phyloP scores from a whole-genome alignment of 2,888 invertebrate genomes.

The Idaea biselata region DNA sequence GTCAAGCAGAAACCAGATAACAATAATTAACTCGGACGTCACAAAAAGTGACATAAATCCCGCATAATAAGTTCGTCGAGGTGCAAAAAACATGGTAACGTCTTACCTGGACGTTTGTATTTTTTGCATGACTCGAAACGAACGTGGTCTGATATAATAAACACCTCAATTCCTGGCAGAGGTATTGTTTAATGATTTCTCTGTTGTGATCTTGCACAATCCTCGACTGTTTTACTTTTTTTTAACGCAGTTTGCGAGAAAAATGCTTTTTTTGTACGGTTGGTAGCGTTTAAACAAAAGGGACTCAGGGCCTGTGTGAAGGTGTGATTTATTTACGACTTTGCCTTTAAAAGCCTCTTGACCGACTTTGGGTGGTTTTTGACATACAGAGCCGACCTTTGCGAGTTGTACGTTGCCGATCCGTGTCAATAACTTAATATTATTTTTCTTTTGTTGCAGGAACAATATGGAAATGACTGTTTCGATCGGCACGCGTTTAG shows the following conservation, averaged over 20 bases:
- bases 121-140: constrained; percentile 68
- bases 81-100: constrained; percentile 64
- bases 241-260: constrained; percentile 57
- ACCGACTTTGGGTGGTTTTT: constrained; percentile 67
- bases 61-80: constrained; percentile 72
- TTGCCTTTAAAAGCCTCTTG: constrained; percentile 64
- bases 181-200: constrained; percentile 78
- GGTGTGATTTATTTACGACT: constrained; percentile 80
- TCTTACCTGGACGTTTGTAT: constrained; percentile 67
- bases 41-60: constrained; percentile 81
- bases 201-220: constrained; percentile 80
- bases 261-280: constrained; percentile 71
- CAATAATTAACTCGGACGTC: constrained; percentile 76
- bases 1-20: constrained; percentile 77
- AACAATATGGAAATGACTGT: constrained; percentile 64
- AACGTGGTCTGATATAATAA: constrained; percentile 73
- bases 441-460: constrained; percentile 71
- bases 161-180: constrained; percentile 79
- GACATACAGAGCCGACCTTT: constrained; percentile 45
- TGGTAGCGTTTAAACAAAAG: constrained; percentile 80
- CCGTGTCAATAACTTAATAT: constrained; percentile 48
- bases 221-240: constrained; percentile 61
- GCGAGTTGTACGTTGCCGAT: constrained; percentile 42
- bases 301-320: constrained; percentile 64
- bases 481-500: constrained; percentile 41